Conservation (phyloP, 2,888 invertebrate genomes). For the Pseudanteris insignis region DNA sequence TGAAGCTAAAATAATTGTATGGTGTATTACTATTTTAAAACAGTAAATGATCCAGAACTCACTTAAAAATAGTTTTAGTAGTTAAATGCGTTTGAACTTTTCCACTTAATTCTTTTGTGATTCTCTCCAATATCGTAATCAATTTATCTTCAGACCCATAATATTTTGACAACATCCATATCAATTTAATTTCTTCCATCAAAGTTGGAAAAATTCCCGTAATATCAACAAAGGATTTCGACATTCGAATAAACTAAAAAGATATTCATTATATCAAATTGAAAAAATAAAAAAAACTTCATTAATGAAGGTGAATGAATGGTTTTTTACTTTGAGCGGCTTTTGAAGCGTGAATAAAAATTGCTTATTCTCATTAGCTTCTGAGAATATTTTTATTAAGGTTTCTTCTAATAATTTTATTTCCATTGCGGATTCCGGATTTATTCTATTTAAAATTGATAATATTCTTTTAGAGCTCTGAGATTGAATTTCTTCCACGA, state of each 20-base stretch:
- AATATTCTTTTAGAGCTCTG: constrained; percentile 74
- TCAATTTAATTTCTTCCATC: constrained; percentile 86
- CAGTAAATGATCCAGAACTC: constrained; percentile 36
- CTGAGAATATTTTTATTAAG: constrained; percentile 70
- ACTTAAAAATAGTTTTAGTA: constrained; percentile 81
- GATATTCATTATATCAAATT: constrained; percentile 1
- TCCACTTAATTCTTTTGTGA: constrained; percentile 83
- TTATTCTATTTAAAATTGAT: constrained; percentile 69
- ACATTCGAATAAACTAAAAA: constrained; percentile 74
- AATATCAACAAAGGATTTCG: constrained; percentile 77
- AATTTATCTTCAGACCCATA: constrained; percentile 87
- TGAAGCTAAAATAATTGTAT: background rate
- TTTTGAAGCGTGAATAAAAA: constrained; percentile 79
- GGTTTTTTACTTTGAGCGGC: constrained; percentile 73
- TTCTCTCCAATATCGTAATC: constrained; percentile 82
- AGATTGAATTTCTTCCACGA: constrained; percentile 84
- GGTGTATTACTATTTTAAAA: background rate
- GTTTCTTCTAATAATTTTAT: background rate
- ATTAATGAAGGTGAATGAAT: too few relatives aligned
- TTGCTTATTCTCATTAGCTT: constrained; percentile 81
- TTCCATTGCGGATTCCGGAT: constrained; percentile 64
- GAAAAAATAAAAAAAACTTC: background rate
- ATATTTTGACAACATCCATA: constrained; percentile 90
- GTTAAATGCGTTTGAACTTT: constrained; percentile 78
- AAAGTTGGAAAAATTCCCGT: constrained; percentile 79